Percentiles rank a stretch among this genome's conserved stretches.
Evolutionary conservation across 2,113 vertebrate species (phyloP).

Genomic region (Perca schrenkii): DNA sequence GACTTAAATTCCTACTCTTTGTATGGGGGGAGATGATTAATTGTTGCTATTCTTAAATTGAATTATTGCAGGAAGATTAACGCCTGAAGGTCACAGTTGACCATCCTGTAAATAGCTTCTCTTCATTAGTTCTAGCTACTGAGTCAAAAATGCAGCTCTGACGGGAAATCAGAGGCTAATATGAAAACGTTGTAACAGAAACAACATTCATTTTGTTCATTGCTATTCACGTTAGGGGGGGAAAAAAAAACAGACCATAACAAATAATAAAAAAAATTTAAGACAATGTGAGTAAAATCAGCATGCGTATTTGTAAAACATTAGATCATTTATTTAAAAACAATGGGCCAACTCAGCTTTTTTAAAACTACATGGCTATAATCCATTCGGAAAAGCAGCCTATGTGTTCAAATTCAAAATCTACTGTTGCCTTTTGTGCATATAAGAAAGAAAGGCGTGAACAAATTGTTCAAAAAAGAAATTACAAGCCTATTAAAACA

Average conservation of each 20-base stretch:
- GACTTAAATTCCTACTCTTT: neutral
- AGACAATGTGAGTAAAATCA: neutral
- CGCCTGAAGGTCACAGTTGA: neutral
- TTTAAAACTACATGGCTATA: neutral
- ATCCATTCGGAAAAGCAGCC: neutral
- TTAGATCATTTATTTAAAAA: neutral
- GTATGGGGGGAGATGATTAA: too few species aligned
- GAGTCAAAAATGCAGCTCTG: neutral
- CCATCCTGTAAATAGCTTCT: neutral
- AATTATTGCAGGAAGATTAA: conserved; percentile 3
- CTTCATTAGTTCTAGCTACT: neutral
- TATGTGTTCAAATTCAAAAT: neutral
- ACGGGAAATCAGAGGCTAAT: neutral
- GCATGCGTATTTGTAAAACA: neutral
- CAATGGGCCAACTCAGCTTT: neutral
- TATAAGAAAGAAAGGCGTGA: neutral
- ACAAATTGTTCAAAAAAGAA: neutral
- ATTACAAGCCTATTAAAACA: neutral
- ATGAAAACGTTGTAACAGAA: neutral
- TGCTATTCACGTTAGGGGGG: neutral
- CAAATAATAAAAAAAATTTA: neutral
- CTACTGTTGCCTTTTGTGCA: neutral
- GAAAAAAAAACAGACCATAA: neutral
- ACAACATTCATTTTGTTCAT: neutral
- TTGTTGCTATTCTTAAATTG: neutral